Conservation (phyloP, 1,140 invertebrate genomes). For the Lucilia cuprina region DNA sequence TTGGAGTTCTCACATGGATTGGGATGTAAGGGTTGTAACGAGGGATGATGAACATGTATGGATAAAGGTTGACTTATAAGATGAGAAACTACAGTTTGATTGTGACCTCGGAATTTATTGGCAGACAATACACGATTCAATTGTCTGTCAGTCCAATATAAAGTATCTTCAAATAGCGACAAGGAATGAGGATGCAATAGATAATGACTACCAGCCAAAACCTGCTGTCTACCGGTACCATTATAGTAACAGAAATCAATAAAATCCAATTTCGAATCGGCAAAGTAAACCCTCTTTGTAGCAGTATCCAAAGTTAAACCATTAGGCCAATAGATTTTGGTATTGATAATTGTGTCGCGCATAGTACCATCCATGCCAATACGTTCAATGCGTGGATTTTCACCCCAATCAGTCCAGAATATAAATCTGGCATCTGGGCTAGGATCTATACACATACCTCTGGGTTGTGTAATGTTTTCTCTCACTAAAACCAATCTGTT, state of each 20-base stretch:
- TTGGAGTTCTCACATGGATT: conserved; percentile 83
- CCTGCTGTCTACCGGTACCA: conserved; percentile 87
- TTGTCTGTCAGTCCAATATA: conserved; percentile 97
- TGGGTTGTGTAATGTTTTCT: conserved; percentile 93
- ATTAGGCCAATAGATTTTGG: conserved; percentile 99
- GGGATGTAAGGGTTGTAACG: conserved; percentile 83
- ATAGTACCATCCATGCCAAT: conserved; percentile 95
- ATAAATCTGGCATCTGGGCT: conserved; percentile 83
- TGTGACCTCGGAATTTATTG: conserved; percentile 88
- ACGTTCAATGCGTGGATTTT: conserved; percentile 94
- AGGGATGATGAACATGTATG: conserved; percentile 92
- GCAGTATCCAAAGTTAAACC: conserved; percentile 94
- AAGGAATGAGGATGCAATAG: conserved; percentile 94
- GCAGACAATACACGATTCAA: conserved; percentile 87
- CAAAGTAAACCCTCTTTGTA: conserved; percentile 94
- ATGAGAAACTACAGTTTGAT: conserved; percentile 93
- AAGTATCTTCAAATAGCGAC: conserved; percentile 88
- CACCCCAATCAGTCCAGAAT: conserved; percentile 99
- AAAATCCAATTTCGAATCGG: conserved; percentile 96
- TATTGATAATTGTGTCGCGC: conserved; percentile 86
- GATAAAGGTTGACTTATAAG: conserved; percentile 92
- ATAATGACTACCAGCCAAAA: conserved; percentile 87
- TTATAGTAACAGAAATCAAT: conserved; percentile 99
- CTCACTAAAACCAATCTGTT: conserved; percentile 86
- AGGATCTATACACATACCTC: conserved; percentile 94